phyloP scores from a whole-genome alignment of 2,113 vertebrate genomes.

The Campylomormyrus numenius region DNA sequence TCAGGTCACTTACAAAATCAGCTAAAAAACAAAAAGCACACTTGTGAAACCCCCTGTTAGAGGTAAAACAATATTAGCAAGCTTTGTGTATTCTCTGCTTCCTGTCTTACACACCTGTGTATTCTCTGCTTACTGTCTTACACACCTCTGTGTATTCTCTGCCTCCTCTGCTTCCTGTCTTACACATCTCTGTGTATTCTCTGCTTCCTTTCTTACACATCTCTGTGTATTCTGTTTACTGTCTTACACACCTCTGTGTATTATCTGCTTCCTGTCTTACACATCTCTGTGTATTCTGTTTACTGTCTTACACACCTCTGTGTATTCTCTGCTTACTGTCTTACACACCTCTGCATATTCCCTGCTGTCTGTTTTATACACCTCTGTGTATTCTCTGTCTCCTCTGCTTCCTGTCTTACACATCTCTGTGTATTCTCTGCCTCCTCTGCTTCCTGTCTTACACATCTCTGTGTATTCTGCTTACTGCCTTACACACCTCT shows the following conservation, averaged over 20 bases:
- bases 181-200: neutral
- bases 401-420: neutral
- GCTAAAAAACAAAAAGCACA: neutral
- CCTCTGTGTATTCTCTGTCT: neutral
- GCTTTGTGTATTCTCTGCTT: neutral
- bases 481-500: neutral
- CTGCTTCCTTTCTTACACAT: conserved; percentile 13
- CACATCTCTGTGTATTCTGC: neutral
- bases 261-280: neutral
- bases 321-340: neutral
- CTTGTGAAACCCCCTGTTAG: neutral
- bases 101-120: neutral
- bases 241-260: neutral
- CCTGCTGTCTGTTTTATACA: neutral
- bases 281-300: neutral
- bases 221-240: neutral
- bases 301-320: neutral
- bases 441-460: neutral
- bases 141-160: neutral
- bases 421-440: neutral
- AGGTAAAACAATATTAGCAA: neutral
- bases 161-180: neutral
- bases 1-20: neutral
- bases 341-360: neutral
- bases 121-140: neutral